Conservation (phyloP, 2,113 vertebrate species). For the Crotalus tigris region DNA sequence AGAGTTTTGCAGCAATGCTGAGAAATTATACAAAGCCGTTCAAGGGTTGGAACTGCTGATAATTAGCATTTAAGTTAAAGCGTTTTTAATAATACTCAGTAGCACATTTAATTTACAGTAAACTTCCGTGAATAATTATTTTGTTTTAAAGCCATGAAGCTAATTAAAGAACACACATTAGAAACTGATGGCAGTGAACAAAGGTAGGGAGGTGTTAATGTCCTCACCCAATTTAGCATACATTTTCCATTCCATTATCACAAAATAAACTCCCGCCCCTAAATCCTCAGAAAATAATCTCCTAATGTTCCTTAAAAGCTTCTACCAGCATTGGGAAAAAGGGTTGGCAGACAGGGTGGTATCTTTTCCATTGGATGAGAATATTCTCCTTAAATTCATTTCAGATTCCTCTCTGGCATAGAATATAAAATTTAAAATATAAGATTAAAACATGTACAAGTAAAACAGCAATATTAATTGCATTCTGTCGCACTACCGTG, state of each 20-base stretch:
- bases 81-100: slow-evolving; percentile 21
- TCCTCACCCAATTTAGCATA: background rate
- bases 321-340: background rate
- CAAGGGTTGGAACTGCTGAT: slow-evolving; percentile 23
- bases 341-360: background rate
- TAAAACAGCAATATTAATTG: too few species aligned
- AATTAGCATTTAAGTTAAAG: slow-evolving; percentile 39
- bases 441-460: too few species aligned
- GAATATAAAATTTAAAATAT: too few species aligned
- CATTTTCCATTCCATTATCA: background rate
- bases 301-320: background rate
- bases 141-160: slow-evolving; percentile 42
- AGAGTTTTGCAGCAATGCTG: slow-evolving; percentile 40
- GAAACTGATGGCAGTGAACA: slow-evolving; percentile 9
- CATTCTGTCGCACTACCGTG: too few species aligned
- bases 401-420: background rate
- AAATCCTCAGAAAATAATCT: background rate
- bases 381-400: background rate
- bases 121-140: slow-evolving; percentile 23
- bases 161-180: slow-evolving; percentile 32
- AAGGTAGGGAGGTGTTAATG: background rate
- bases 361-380: too few species aligned
- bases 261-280: background rate
- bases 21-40: slow-evolving; percentile 53
- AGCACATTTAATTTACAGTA: slow-evolving; percentile 41